These are phyloP conservation scores for Nymphalis io DNA, from an alignment of 1,140 invertebrate genomes.

Conservation along the genomic window DNA sequence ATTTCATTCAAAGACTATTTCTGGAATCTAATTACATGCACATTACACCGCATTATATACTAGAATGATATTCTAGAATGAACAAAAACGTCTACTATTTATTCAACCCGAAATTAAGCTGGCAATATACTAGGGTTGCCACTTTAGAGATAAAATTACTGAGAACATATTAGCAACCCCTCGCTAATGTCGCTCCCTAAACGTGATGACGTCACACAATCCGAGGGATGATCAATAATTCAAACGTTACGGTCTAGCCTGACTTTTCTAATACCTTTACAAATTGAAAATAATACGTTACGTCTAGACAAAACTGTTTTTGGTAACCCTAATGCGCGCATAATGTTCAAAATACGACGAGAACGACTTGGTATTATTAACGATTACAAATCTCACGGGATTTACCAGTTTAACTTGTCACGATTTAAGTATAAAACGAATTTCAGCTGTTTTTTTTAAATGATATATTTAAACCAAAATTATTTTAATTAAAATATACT, in stretches of 20 bases:
- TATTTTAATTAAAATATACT: no score
- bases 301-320: not conserved
- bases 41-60: not conserved
- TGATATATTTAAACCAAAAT: no score
- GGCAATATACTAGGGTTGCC: not conserved
- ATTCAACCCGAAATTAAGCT: slow-evolving; percentile 6
- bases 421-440: no score
- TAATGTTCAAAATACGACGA: not conserved
- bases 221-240: slow-evolving; percentile 11
- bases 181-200: slow-evolving; percentile 2
- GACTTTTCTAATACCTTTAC: not conserved
- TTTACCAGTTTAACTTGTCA: no score
- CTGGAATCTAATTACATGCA: slow-evolving; percentile 1
- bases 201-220: slow-evolving; percentile 3
- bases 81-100: slow-evolving; percentile 6
- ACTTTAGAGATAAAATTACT: slow-evolving; percentile 7
- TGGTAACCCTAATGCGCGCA: not conserved
- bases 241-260: not conserved
- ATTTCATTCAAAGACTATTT: not conserved
- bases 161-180: slow-evolving; percentile 2
- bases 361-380: no score
- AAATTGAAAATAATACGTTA: not conserved
- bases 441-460: no score
- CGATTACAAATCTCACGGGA: no score
- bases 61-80: not conserved